phyloP scores from a whole-genome alignment of 2,113 vertebrate genomes.

The Gobius niger region DNA sequence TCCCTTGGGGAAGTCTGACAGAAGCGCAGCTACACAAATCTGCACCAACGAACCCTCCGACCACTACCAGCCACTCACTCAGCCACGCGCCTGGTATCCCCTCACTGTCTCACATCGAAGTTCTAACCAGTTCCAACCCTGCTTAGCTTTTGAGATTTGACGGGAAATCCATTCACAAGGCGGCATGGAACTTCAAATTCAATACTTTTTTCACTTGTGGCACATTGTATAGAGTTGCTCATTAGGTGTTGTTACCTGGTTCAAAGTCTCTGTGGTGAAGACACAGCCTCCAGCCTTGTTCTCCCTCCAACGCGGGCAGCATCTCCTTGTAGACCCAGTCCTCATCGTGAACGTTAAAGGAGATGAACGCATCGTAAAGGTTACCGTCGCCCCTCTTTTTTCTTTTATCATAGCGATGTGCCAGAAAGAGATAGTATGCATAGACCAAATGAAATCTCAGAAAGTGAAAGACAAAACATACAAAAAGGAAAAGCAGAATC shows the following conservation, averaged over 20 bases:
- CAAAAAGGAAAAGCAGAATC: slow-evolving; percentile 36
- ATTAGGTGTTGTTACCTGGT: slow-evolving; percentile 35
- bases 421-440: slow-evolving; percentile 64
- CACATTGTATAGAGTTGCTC: too few relatives aligned
- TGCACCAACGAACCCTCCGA: too few relatives aligned
- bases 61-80: too few relatives aligned
- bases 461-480: slow-evolving; percentile 49
- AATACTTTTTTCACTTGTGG: too few relatives aligned
- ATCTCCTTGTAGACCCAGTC: slow-evolving; percentile 63
- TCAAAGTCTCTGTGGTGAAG: slow-evolving; percentile 72
- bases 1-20: too few relatives aligned
- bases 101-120: too few relatives aligned
- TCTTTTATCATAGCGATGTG: slow-evolving; percentile 57
- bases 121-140: too few relatives aligned
- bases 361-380: slow-evolving; percentile 69
- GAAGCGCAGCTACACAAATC: too few relatives aligned
- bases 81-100: too few relatives aligned
- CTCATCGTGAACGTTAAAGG: slow-evolving; percentile 61
- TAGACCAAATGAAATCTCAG: slow-evolving; percentile 59
- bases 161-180: too few relatives aligned
- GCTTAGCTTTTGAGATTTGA: too few relatives aligned
- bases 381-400: slow-evolving; percentile 11
- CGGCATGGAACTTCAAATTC: too few relatives aligned
- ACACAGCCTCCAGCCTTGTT: slow-evolving; percentile 68
- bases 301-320: slow-evolving; percentile 62